Evolutionary conservation across 2,888 invertebrate genomes (phyloP).

Genomic region (Drosophila ustulata): DNA sequence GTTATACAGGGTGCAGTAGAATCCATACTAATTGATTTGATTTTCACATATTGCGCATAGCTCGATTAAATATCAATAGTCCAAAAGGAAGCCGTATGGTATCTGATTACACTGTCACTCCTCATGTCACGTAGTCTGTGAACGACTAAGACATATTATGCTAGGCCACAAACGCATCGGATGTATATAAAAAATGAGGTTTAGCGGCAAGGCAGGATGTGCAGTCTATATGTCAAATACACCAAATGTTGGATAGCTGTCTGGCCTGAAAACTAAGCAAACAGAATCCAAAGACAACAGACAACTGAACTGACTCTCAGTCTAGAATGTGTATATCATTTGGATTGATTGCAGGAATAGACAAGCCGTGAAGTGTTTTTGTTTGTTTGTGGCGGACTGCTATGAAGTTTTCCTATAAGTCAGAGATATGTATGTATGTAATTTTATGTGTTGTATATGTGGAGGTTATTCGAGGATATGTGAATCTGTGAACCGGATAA

Average conservation of each 20-base stretch:
- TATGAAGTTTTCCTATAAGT: background rate
- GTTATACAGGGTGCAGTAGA: background rate
- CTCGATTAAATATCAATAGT: constrained; percentile 64
- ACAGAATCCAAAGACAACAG: constrained; percentile 51
- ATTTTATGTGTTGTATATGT: constrained; percentile 22
- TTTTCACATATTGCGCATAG: background rate
- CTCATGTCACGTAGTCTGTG: constrained; percentile 43
- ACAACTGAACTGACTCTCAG: constrained; percentile 43
- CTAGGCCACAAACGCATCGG: constrained; percentile 43
- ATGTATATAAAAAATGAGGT: constrained; percentile 59
- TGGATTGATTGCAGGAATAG: constrained; percentile 72
- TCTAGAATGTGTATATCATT: constrained; percentile 77
- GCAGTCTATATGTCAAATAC: constrained; percentile 75
- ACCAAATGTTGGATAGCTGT: constrained; percentile 63
- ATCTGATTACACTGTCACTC: constrained; percentile 24
- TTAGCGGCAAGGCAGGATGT: constrained; percentile 39
- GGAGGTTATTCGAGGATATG: constrained; percentile 15
- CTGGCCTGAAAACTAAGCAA: constrained; percentile 55
- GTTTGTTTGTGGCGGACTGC: constrained; percentile 60
- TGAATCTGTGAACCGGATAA: constrained; percentile 34
- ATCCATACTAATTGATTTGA: background rate
- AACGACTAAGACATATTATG: constrained; percentile 73
- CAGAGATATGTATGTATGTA: constrained; percentile 29
- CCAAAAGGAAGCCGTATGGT: constrained; percentile 35
- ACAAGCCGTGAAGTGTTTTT: constrained; percentile 52